A percentile compares a stretch with the other conserved stretches of the same genome.
Evolutionary conservation across 1,140 invertebrate species (phyloP).

Genomic region (Cyclina sinensis): DNA sequence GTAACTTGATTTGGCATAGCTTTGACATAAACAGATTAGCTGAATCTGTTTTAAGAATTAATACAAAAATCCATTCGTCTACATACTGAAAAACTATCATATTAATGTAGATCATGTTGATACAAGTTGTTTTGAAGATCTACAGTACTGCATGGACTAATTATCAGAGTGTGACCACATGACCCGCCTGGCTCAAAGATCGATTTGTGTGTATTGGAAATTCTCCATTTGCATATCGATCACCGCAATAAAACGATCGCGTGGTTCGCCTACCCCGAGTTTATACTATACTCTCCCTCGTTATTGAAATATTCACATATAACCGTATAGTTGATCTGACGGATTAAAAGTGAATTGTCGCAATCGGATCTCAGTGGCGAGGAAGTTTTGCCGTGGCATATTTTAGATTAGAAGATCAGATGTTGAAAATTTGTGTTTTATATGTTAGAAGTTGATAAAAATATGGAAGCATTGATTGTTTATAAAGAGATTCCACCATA

Average conservation of each 20-base stretch:
- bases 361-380: no score
- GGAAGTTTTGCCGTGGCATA: no score
- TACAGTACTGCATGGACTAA: neutral
- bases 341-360: neutral
- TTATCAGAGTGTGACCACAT: neutral
- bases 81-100: no score
- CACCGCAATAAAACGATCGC: constrained; percentile 20
- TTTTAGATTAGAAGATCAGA: neutral
- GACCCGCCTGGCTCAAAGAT: neutral
- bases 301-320: constrained; percentile 49
- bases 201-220: constrained; percentile 66
- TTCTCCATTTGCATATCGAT: constrained; percentile 51
- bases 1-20: no score
- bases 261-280: constrained; percentile 2
- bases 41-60: no score
- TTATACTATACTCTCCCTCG: neutral
- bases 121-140: no score
- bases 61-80: no score
- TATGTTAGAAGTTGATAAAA: neutral
- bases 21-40: no score
- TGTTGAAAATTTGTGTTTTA: neutral
- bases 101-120: no score
- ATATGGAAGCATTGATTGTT: constrained; percentile 16
- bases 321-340: neutral
- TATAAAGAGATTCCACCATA: constrained; percentile 35